Conservation (phyloP, 2,888 invertebrate species). For the Trichogramma evanescens region DNA sequence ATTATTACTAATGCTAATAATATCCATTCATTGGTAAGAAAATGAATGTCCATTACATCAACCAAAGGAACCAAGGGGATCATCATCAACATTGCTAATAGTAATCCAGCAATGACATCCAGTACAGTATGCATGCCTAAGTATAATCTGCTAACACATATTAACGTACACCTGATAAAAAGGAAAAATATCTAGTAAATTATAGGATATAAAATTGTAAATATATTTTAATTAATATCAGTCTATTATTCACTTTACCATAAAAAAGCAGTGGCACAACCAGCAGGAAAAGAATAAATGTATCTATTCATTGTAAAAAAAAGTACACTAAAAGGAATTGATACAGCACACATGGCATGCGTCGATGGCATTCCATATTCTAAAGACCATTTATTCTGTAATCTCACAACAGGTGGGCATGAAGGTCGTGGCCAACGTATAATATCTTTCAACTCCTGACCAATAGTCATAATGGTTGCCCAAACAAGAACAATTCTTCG, state of each 20-base stretch:
- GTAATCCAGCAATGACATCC: slow-evolving; percentile 75
- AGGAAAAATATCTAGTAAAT: slow-evolving; percentile 20
- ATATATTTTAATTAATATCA: neutral
- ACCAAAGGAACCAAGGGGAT: slow-evolving; percentile 67
- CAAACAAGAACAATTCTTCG: slow-evolving; percentile 75
- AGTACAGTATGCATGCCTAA: slow-evolving; percentile 89
- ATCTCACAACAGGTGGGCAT: slow-evolving; percentile 69
- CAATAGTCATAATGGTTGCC: slow-evolving; percentile 78
- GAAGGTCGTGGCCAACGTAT: slow-evolving; percentile 81
- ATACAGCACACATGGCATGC: slow-evolving; percentile 85
- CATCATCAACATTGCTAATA: slow-evolving; percentile 63
- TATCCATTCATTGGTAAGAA: slow-evolving; percentile 61
- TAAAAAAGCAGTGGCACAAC: slow-evolving; percentile 53
- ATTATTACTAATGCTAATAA: slow-evolving; percentile 59
- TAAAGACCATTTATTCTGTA: slow-evolving; percentile 81
- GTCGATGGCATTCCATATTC: slow-evolving; percentile 96
- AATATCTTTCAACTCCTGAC: slow-evolving; percentile 83
- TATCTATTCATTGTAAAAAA: slow-evolving; percentile 75
- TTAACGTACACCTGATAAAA: slow-evolving; percentile 59
- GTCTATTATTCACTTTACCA: slow-evolving; percentile 47
- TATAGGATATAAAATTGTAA: neutral
- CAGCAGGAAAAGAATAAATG: slow-evolving; percentile 60
- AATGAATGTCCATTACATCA: slow-evolving; percentile 65
- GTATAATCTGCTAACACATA: slow-evolving; percentile 80
- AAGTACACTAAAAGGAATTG: slow-evolving; percentile 79